Evolutionary conservation across 1,140 invertebrate species (phyloP).

Genomic region (Goniozus legneri): DNA sequence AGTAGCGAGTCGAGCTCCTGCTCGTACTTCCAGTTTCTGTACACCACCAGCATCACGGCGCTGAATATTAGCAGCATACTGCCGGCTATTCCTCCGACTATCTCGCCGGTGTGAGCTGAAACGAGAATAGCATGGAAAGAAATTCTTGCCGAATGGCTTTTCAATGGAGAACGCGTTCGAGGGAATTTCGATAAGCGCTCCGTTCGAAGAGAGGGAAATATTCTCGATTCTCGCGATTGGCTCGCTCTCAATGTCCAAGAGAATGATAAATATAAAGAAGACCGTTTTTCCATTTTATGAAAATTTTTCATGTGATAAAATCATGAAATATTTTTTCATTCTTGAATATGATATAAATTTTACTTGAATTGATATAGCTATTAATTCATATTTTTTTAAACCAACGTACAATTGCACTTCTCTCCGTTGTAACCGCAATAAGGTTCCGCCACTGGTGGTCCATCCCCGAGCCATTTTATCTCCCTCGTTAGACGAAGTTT

Average conservation of each 20-base stretch:
- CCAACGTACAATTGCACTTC: conserved; percentile 80
- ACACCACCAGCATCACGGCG: conserved; percentile 67
- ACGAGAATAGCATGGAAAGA: conserved; percentile 19
- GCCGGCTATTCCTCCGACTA: conserved; percentile 74
- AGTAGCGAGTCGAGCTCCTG: conserved; percentile 90
- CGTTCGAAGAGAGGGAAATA: too few relatives aligned
- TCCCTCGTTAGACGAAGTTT: conserved; percentile 63
- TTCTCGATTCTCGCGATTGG: too few relatives aligned
- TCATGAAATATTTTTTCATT: too few relatives aligned
- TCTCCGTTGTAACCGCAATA: conserved; percentile 87
- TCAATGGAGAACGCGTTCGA: not conserved
- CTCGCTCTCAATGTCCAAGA: too few relatives aligned
- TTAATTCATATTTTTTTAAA: not conserved
- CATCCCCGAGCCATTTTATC: conserved; percentile 75
- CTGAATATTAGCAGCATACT: conserved; percentile 68
- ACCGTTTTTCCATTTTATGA: too few relatives aligned
- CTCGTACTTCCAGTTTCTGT: conserved; percentile 92
- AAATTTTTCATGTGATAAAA: too few relatives aligned
- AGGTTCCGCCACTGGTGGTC: conserved; percentile 87
- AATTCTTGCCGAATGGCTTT: not conserved
- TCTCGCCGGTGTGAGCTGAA: conserved; percentile 77
- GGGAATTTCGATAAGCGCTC: not conserved
- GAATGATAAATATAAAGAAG: too few relatives aligned
- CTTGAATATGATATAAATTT: not conserved
- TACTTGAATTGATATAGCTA: not conserved